Conservation (phyloP, 2,113 vertebrate species). For the Psophia crepitans region DNA sequence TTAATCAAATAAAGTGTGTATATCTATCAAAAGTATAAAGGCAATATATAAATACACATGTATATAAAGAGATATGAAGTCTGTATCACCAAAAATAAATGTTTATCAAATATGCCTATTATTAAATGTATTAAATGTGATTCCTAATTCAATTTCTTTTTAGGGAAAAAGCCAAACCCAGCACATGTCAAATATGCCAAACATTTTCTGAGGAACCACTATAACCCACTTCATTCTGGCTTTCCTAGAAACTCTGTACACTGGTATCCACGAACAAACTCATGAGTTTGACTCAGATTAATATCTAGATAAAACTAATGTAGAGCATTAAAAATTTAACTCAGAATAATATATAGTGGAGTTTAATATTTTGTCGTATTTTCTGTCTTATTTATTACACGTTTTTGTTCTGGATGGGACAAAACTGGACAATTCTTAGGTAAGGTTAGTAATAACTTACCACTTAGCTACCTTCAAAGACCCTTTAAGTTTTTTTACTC, state of each 20-base stretch:
- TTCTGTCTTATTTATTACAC: neutral
- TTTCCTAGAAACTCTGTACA: neutral
- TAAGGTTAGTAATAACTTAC: neutral
- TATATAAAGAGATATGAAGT: neutral
- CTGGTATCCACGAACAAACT: neutral
- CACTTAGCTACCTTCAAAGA: neutral
- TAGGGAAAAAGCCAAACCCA: neutral
- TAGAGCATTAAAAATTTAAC: neutral
- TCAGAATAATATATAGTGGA: neutral
- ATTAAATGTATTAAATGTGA: neutral
- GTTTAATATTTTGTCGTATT: neutral
- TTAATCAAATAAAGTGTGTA: neutral
- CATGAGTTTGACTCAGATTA: neutral
- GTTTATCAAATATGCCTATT: neutral
- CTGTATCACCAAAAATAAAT: neutral
- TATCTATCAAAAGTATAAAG: neutral
- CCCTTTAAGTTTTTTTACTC: neutral
- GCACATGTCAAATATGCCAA: neutral
- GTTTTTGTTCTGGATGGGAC: neutral
- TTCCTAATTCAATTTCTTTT: neutral
- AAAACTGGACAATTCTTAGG: neutral
- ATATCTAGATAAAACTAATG: neutral
- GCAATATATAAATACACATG: neutral
- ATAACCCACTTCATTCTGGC: neutral
- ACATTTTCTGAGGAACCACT: neutral